Conservation (phyloP, 2,888 invertebrate genomes). For the Clusia tigrina region DNA sequence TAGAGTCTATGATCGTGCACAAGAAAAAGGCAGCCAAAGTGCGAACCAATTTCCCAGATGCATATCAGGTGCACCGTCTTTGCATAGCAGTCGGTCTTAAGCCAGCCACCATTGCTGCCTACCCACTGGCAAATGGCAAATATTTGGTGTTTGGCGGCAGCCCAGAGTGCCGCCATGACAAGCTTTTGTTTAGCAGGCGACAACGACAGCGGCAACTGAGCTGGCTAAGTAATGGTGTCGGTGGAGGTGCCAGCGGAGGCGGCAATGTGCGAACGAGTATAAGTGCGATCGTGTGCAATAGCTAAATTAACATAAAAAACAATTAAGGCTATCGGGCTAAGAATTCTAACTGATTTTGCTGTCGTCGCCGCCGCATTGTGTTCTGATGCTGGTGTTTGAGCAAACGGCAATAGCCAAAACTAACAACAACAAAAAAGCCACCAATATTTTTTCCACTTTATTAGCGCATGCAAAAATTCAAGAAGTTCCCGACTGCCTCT, state of each 20-base stretch:
- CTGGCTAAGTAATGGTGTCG: background rate
- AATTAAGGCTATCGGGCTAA: slow-evolving; percentile 44
- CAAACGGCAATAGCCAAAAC: slow-evolving; percentile 7
- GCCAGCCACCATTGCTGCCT: background rate
- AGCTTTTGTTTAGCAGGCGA: slow-evolving; percentile 3
- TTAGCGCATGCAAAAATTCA: slow-evolving; percentile 41
- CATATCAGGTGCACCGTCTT: slow-evolving; percentile 13
- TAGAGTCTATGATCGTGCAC: too few relatives aligned
- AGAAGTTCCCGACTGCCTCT: slow-evolving; percentile 27
- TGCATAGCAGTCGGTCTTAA: background rate
- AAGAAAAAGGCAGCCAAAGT: slow-evolving; percentile 10
- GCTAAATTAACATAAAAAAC: slow-evolving; percentile 48
- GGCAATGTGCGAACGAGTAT: slow-evolving; percentile 1
- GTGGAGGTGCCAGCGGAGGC: background rate
- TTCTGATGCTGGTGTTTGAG: background rate
- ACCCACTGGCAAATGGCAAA: background rate
- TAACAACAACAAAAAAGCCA: slow-evolving; percentile 32
- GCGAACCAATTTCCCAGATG: slow-evolving; percentile 23
- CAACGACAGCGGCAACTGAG: background rate
- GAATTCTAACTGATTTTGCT: slow-evolving; percentile 25
- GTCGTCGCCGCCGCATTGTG: slow-evolving; percentile 13
- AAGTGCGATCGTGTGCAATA: slow-evolving; percentile 43
- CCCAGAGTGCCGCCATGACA: slow-evolving; percentile 5
- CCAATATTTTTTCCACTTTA: slow-evolving; percentile 45
- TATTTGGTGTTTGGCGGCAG: too few relatives aligned